A percentile compares a stretch with the other conserved stretches of the same genome.
These are phyloP conservation scores for Oryzias woworae DNA, from an alignment of 2,113 vertebrate genomes.

Conservation along the genomic window DNA sequence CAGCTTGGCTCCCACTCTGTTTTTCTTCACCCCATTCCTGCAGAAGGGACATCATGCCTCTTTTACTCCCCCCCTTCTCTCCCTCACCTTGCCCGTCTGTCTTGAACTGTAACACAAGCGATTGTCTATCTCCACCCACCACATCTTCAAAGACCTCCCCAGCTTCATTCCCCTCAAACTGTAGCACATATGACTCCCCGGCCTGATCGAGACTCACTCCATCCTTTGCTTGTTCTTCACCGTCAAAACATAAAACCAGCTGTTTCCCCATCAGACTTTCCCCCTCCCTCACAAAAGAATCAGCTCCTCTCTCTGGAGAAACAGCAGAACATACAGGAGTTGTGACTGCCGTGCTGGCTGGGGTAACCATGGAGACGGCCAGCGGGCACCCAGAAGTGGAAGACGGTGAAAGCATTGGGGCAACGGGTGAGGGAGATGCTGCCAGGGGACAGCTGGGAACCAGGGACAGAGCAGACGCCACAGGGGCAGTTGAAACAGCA, in stretches of 20 bases:
- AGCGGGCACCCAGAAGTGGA: constrained; percentile 35
- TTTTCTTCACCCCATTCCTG: constrained; percentile 71
- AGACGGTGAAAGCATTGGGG: constrained; percentile 21
- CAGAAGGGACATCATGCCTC: constrained; percentile 74
- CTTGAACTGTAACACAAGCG: constrained; percentile 74
- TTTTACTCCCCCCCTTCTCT: constrained; percentile 55
- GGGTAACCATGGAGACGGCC: constrained; percentile 22
- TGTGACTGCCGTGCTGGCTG: constrained; percentile 21
- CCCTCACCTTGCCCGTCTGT: constrained; percentile 58
- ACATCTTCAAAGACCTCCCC: constrained; percentile 41
- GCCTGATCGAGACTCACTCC: constrained; percentile 44
- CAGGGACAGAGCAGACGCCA: constrained; percentile 21
- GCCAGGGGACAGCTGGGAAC: constrained; percentile 12
- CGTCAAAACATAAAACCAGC: constrained; percentile 78
- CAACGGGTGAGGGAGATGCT: constrained; percentile 14
- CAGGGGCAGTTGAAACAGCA: constrained; percentile 19
- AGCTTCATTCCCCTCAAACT: constrained; percentile 65
- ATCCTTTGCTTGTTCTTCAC: constrained; percentile 54
- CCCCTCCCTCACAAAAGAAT: constrained; percentile 25
- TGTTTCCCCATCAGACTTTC: constrained; percentile 59
- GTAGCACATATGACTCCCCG: constrained; percentile 72
- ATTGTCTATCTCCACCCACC: constrained; percentile 55
- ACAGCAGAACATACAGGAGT: constrained; percentile 25
- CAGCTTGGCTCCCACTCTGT: constrained; percentile 36
- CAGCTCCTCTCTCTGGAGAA: constrained; percentile 23